Percentiles rank a stretch among this genome's conserved stretches.
Conservation (phyloP, 2,888 invertebrate species). For the Adineta ricciae region DNA sequence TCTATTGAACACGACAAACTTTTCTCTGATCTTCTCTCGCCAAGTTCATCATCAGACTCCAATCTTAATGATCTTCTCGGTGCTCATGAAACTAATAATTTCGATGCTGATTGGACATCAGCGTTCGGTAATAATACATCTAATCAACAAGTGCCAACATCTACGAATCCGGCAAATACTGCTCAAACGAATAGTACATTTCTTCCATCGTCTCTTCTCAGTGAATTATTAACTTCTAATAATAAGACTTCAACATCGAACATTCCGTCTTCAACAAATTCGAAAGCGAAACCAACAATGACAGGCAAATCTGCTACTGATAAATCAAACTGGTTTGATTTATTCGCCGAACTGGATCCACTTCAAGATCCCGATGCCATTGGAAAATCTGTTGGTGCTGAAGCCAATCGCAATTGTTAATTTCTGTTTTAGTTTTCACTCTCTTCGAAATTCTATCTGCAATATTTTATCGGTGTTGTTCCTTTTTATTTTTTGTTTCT, state of each 20-base stretch:
- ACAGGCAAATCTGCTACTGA: not conserved
- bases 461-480: not conserved
- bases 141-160: not conserved
- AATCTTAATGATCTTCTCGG: not conserved
- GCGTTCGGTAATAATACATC: not conserved
- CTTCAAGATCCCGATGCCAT: slow-evolving; percentile 66
- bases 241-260: not conserved
- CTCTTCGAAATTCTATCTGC: not conserved
- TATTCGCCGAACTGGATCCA: slow-evolving; percentile 85
- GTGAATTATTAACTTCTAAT: not conserved
- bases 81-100: not conserved
- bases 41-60: not conserved
- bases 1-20: not conserved
- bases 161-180: not conserved
- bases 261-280: not conserved
- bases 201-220: not conserved
- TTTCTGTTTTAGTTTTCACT: not conserved
- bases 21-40: not conserved
- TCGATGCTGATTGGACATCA: not conserved
- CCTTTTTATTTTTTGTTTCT: not conserved
- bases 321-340: slow-evolving; percentile 64
- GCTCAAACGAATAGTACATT: not conserved
- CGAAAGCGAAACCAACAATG: not conserved
- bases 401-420: slow-evolving; percentile 30
- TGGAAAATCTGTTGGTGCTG: not conserved